phyloP scores from a whole-genome alignment of 2,888 invertebrate species.

The Malthinus seriepunctatus region DNA sequence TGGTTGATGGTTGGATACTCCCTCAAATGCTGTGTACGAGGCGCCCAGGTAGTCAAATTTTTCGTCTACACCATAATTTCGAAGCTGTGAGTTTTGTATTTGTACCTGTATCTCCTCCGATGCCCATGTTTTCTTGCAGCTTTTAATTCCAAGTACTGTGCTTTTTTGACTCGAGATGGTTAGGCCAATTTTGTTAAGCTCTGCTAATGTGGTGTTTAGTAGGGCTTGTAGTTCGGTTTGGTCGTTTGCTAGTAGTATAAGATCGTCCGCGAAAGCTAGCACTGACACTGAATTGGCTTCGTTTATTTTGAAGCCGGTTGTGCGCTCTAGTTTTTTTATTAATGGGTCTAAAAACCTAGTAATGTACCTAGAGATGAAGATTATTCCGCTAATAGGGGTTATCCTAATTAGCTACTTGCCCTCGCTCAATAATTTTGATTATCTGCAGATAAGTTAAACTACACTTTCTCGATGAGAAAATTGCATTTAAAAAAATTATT shows the following conservation, averaged over 20 bases:
- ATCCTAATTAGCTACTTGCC: no score
- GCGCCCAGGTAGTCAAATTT: background rate
- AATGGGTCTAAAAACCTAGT: background rate
- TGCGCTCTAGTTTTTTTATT: background rate
- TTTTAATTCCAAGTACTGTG: background rate
- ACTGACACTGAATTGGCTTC: no score
- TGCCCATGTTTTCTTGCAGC: background rate
- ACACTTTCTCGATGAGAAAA: no score
- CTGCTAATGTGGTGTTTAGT: background rate
- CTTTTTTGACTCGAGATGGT: background rate
- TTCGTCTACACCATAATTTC: background rate
- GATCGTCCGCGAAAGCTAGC: background rate
- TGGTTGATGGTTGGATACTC: background rate
- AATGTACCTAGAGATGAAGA: no score
- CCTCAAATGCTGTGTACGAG: background rate
- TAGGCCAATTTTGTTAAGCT: background rate
- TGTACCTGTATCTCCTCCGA: background rate
- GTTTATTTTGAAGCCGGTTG: no score
- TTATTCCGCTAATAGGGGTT: no score
- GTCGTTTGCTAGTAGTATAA: background rate
- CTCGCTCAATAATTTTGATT: no score
- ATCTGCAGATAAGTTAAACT: no score
- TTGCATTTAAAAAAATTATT: no score
- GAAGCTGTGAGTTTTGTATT: background rate
- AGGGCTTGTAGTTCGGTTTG: background rate